These are phyloP conservation scores for Pelagia noctiluca DNA, from an alignment of 30 jellyfish, hydroid and myxozoan genomes.

Conservation along the genomic window DNA sequence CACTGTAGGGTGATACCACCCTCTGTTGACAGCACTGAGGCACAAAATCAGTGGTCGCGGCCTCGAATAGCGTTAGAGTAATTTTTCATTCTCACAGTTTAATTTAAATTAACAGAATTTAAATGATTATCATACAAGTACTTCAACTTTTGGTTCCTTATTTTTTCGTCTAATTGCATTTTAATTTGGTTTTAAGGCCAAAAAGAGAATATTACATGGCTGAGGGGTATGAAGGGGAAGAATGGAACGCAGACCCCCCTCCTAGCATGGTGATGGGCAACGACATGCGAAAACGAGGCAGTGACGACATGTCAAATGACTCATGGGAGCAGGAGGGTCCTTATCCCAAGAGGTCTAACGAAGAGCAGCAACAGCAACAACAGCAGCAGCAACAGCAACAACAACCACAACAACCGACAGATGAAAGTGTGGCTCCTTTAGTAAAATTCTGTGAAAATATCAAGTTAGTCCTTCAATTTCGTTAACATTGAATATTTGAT, in stretches of 20 bases:
- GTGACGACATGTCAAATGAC: slow-evolving; percentile 72
- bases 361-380: slow-evolving; percentile 33
- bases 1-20: no score
- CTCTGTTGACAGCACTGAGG: no score
- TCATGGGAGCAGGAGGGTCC: slow-evolving; percentile 80
- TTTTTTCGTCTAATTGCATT: no score
- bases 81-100: no score
- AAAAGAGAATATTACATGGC: slow-evolving; percentile 93
- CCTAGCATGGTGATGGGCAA: slow-evolving; percentile 97
- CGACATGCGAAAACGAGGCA: slow-evolving; percentile 83
- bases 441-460: slow-evolving; percentile 77
- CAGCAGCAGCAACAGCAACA: slow-evolving; percentile 29
- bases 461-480: slow-evolving; percentile 39
- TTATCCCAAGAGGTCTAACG: slow-evolving; percentile 39
- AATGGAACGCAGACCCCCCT: slow-evolving; percentile 93
- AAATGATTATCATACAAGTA: no score
- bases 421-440: slow-evolving; percentile 55
- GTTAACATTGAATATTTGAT: no score
- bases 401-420: slow-evolving; percentile 24
- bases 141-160: no score
- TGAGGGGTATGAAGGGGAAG: slow-evolving; percentile 87
- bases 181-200: slow-evolving; percentile 66
- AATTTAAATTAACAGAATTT: no score
- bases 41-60: no score
- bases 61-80: no score